Conservation (phyloP, 2,113 vertebrate species). For the Eira barbara region DNA sequence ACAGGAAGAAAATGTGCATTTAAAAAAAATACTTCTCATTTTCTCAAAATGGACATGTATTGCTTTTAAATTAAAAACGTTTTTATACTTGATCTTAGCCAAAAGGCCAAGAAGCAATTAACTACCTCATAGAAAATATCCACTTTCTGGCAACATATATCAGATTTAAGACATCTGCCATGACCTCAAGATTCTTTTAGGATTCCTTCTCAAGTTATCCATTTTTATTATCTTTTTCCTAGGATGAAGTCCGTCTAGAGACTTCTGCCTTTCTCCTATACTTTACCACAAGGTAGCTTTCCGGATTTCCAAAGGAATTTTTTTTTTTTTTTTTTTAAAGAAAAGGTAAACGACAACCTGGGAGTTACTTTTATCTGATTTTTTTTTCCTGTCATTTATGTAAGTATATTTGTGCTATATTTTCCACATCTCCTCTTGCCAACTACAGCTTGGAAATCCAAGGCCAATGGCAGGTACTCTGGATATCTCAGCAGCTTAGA, state of each 20-base stretch:
- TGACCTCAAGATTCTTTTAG: not conserved
- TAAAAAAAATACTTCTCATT: not conserved
- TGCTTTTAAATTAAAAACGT: slow-evolving; percentile 32
- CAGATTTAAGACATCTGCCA: not conserved
- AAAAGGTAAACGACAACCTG: not conserved
- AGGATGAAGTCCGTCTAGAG: not conserved
- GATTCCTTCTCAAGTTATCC: not conserved
- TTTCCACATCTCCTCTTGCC: not conserved
- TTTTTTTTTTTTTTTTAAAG: not conserved
- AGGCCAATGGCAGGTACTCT: not conserved
- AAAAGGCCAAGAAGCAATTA: not conserved
- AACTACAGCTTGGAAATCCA: not conserved
- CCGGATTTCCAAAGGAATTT: not conserved
- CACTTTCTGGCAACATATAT: not conserved
- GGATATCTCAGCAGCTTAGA: not conserved
- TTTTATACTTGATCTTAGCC: not conserved
- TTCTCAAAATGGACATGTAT: not conserved
- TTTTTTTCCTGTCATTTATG: not conserved
- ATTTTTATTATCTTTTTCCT: not conserved
- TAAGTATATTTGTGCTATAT: not conserved
- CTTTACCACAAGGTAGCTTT: not conserved
- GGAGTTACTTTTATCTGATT: not conserved
- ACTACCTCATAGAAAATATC: not conserved
- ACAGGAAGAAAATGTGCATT: not conserved
- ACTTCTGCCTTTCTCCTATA: not conserved